phyloP scores from a whole-genome alignment of 2,113 vertebrate species.

The Osmerus eperlanus region DNA sequence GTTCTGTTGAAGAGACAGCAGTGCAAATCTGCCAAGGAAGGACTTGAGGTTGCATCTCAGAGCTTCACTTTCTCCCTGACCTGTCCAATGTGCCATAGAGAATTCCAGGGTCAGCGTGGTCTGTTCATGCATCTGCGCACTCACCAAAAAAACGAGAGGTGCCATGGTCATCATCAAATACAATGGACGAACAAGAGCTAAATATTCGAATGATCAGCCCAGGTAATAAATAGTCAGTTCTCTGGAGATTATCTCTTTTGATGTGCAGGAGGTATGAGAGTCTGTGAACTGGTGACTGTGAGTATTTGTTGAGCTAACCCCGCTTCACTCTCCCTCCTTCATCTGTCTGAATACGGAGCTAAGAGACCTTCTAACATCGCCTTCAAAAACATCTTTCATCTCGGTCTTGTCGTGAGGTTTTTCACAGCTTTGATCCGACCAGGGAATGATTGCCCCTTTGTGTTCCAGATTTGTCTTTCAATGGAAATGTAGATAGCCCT shows the following conservation, averaged over 20 bases:
- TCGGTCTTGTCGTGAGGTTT: constrained; percentile 74
- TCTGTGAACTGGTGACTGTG: constrained; percentile 69
- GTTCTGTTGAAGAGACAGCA: no score
- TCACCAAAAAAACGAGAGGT: no score
- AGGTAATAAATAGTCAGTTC: constrained; percentile 56
- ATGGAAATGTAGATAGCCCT: constrained; percentile 77
- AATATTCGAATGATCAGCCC: neutral
- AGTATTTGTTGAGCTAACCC: constrained; percentile 76
- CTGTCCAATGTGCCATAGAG: no score
- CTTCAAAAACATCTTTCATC: constrained; percentile 86
- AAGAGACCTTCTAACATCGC: constrained; percentile 84
- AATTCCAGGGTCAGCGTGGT: no score
- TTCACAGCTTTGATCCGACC: constrained; percentile 78
- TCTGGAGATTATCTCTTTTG: constrained; percentile 69
- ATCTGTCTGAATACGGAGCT: constrained; percentile 80
- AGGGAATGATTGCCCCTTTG: constrained; percentile 73
- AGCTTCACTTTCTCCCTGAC: no score
- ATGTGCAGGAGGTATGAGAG: constrained; percentile 72
- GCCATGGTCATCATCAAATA: no score
- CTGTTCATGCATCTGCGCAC: no score
- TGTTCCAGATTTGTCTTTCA: constrained; percentile 77
- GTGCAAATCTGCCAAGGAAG: no score
- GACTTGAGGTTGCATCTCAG: no score
- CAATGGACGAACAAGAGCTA: no score
- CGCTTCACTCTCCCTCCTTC: constrained; percentile 65